Percentiles rank a stretch among this genome's conserved stretches.
Conservation (phyloP, 2,113 vertebrate species). For the Aegotheles bennettii region DNA sequence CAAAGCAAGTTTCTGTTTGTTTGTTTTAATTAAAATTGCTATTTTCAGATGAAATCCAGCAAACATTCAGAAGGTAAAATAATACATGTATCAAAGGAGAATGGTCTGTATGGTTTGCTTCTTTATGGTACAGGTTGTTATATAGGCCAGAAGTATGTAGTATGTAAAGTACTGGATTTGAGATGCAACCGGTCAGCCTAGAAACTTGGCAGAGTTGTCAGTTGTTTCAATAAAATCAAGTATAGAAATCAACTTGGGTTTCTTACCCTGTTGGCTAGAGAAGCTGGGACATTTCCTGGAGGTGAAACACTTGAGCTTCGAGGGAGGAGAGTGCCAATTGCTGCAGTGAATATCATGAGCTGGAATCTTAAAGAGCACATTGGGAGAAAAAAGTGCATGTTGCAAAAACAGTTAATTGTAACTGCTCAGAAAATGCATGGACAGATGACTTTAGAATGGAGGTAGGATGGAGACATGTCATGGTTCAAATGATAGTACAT, state of each 20-base stretch:
- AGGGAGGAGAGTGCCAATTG: not conserved
- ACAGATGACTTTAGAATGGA: not conserved
- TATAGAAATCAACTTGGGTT: not conserved
- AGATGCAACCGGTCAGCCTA: not conserved
- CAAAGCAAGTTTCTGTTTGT: not conserved
- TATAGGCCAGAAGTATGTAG: not conserved
- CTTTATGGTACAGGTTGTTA: not conserved
- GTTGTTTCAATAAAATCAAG: not conserved
- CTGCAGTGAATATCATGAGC: not conserved
- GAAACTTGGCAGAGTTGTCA: not conserved
- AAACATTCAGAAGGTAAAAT: not conserved
- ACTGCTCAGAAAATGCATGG: not conserved
- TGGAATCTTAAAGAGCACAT: not conserved
- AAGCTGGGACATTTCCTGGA: not conserved
- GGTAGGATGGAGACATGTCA: not conserved
- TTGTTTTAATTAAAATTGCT: not conserved
- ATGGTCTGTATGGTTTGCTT: not conserved
- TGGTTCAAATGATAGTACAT: not conserved
- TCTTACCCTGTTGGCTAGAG: not conserved
- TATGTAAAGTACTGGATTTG: not conserved
- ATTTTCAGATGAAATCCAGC: not conserved
- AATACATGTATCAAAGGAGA: not conserved
- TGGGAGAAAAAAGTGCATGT: fast-evolving
- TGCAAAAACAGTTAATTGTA: not conserved
- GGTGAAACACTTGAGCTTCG: not conserved